Evolutionary conservation across 2,113 vertebrate genomes (phyloP), one percentile per base, ranked within the genome.

Genomic region (Engystomops pustulosus): DNA sequence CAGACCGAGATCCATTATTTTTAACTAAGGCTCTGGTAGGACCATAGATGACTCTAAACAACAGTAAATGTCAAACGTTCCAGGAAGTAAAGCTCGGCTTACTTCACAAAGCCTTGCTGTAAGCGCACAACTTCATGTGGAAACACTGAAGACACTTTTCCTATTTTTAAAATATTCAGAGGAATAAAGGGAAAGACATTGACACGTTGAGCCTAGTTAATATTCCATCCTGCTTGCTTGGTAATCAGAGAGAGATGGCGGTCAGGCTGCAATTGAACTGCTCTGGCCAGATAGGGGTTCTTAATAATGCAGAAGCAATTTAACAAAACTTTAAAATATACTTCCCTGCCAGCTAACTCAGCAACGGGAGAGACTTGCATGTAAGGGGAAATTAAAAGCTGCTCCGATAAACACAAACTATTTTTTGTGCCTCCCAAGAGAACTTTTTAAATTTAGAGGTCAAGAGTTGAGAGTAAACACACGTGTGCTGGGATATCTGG

Each of bases 301-400:
- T 86, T 78, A 86, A 86, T 86, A 86, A 86, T 86, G 79, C 85
- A 86, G 25, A 77, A 86, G 85, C 80, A 82, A 82, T 86, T 86
- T 86, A 68, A 76, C 71, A 82, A 34, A 76, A 36, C 79, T 81
- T 82, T 69, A 65, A 65, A 47, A 86, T 75, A 58, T 71, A 11
- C 51, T 60, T 72, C 45, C 60, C 60, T 82, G 79, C 60, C 79
- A 86, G 85, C 79, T 32, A 67, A 77, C 60, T 86, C 85, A 78
- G 85, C 79, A 70, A 18, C 55, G 72, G 60, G 49, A 58, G 49
- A 34, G 38, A 81, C 62, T 32, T 32, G 62, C 34, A 69, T 69
- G 51, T 45, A 36, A 58, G 20, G 75, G 84, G 79, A 86, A 77
- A 86, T 86, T 77, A 86, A 82, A 81, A 86, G 79, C 62, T 70